Conservation (phyloP, 1,140 invertebrate genomes). For the Cydia fagiglandana region DNA sequence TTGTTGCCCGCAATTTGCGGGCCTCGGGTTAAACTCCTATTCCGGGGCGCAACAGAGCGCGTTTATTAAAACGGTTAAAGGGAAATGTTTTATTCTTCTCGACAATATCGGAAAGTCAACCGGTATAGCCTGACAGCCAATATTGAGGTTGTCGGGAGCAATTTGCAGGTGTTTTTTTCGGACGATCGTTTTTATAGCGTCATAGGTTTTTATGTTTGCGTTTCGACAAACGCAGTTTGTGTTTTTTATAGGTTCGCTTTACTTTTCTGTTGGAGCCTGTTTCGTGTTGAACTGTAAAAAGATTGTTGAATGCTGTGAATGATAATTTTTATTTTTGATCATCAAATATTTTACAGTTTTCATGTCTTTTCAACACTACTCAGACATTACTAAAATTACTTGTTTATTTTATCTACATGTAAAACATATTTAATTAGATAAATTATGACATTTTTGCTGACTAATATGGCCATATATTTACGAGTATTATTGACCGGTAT, state of each 20-base stretch:
- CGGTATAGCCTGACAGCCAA: slow-evolving; percentile 25
- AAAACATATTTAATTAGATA: too few relatives aligned
- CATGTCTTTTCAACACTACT: too few relatives aligned
- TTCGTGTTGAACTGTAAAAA: background rate
- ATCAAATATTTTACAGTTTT: too few relatives aligned
- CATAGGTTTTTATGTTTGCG: slow-evolving; percentile 30
- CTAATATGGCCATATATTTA: too few relatives aligned
- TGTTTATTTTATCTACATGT: too few relatives aligned
- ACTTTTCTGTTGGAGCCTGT: background rate
- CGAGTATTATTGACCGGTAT: too few relatives aligned
- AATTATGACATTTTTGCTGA: too few relatives aligned
- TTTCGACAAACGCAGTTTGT: slow-evolving; percentile 15
- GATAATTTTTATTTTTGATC: too few relatives aligned
- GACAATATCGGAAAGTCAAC: slow-evolving; percentile 14
- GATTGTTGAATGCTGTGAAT: background rate
- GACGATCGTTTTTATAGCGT: slow-evolving; percentile 19
- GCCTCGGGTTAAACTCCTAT: slow-evolving; percentile 22
- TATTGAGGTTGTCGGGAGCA: slow-evolving; percentile 21
- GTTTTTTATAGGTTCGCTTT: slow-evolving; percentile 1
- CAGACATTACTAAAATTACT: too few relatives aligned
- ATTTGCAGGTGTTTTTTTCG: slow-evolving; percentile 29
- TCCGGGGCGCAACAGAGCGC: slow-evolving; percentile 20
- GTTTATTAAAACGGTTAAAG: slow-evolving; percentile 34
- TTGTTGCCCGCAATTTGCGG: slow-evolving; percentile 19
- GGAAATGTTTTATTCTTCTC: slow-evolving; percentile 33